Percentiles rank a stretch among this genome's conserved stretches.
Conservation (phyloP, 2,888 invertebrate species). For the Ceramica pisi region DNA sequence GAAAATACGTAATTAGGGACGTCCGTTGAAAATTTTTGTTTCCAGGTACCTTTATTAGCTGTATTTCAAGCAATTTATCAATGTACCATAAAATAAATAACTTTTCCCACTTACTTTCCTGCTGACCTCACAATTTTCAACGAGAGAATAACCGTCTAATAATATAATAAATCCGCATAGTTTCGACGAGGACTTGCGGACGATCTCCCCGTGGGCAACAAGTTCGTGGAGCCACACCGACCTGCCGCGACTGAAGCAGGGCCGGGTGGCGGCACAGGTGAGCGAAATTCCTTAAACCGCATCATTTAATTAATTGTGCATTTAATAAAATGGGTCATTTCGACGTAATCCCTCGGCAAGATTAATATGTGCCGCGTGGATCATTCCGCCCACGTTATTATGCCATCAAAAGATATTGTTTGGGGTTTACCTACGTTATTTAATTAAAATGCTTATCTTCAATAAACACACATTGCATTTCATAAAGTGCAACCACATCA, state of each 20-base stretch:
- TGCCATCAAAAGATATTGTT: conserved; percentile 38
- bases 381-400: conserved; percentile 47
- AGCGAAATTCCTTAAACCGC: conserved; percentile 61
- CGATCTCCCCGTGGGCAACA: conserved; percentile 94
- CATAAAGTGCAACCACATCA: neutral
- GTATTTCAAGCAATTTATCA: neutral
- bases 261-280: conserved; percentile 91
- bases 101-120: conserved; percentile 5
- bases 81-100: neutral
- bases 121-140: neutral
- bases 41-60: neutral
- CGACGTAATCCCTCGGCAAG: conserved; percentile 57
- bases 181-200: conserved; percentile 92
- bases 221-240: conserved; percentile 96
- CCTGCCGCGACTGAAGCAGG: conserved; percentile 93
- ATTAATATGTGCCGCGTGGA: conserved; percentile 58
- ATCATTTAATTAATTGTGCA: conserved; percentile 65
- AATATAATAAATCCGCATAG: conserved; percentile 72
- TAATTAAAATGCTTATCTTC: conserved; percentile 30
- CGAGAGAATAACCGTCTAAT: conserved; percentile 36
- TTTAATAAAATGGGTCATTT: conserved; percentile 64
- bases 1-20: neutral
- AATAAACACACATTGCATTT: conserved; percentile 4
- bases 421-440: conserved; percentile 31
- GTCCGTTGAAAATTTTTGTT: neutral